phyloP scores from a whole-genome alignment of 2,888 invertebrate species.

The Thymelicus lineola region DNA sequence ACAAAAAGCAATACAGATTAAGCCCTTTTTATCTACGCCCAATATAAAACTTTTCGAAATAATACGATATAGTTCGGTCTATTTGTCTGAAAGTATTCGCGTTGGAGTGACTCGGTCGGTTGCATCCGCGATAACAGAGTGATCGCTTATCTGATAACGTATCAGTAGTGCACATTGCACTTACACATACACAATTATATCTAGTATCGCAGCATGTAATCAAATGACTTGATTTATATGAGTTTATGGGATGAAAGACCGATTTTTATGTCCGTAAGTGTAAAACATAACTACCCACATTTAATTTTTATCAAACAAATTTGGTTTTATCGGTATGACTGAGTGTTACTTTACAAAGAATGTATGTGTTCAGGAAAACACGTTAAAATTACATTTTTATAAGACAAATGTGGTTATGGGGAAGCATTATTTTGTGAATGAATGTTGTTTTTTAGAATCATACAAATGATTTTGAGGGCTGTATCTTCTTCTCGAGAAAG shows the following conservation, averaged over 20 bases:
- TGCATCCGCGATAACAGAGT: conserved; percentile 61
- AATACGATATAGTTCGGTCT: conserved; percentile 2
- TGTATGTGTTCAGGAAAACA: no score
- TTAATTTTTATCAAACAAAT: no score
- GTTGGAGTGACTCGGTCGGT: conserved; percentile 56
- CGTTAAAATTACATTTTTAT: no score
- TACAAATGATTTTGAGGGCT: no score
- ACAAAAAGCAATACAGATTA: no score
- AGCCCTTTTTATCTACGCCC: neutral
- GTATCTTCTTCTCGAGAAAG: no score
- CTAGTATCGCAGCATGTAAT: conserved; percentile 14
- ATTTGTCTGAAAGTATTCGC: conserved; percentile 24
- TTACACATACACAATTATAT: conserved; percentile 2
- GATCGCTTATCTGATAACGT: conserved; percentile 75
- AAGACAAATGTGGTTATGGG: no score
- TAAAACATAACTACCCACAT: no score
- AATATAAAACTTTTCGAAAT: neutral
- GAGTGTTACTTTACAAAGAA: no score
- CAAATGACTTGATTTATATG: conserved; percentile 11
- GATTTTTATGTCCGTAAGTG: neutral
- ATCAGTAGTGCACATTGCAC: conserved; percentile 52
- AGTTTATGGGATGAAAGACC: neutral
- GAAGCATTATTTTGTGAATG: no score
- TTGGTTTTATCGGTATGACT: no score
- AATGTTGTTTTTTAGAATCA: no score